Evolutionary conservation across 2,888 invertebrate genomes (phyloP).

Genomic region (Imbricaverruca yamaguchii): DNA sequence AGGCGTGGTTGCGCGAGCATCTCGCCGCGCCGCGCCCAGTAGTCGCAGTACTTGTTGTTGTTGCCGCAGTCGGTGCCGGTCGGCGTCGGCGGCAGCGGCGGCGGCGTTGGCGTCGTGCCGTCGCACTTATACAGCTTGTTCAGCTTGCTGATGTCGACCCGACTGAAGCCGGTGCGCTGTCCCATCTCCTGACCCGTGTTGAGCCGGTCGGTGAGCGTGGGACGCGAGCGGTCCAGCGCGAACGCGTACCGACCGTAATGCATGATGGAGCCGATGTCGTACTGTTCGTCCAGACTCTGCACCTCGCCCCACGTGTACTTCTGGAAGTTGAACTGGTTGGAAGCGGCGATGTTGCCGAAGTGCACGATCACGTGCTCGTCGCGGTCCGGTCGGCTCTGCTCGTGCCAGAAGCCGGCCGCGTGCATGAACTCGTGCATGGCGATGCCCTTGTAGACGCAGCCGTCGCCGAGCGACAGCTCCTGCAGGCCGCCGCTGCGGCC

Average conservation of each 20-base stretch:
- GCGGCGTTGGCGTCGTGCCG: neutral
- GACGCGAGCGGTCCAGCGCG: neutral
- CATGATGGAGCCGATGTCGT: constrained; percentile 21
- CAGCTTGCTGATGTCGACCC: neutral
- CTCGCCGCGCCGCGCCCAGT: constrained; percentile 1
- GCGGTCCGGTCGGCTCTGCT: constrained; percentile 18
- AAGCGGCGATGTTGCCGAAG: neutral
- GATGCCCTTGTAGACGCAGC: constrained; percentile 12
- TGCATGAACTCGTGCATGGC: constrained; percentile 21
- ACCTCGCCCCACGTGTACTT: constrained; percentile 16
- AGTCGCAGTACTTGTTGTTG: neutral
- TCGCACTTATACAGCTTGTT: neutral
- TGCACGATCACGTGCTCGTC: neutral
- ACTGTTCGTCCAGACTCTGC: neutral
- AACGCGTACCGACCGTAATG: constrained; percentile 17
- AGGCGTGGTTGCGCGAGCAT: neutral
- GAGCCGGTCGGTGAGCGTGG: neutral
- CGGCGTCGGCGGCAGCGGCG: neutral
- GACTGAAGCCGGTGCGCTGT: neutral
- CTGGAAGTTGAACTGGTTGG: neutral
- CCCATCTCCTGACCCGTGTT: neutral
- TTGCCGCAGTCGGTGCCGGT: neutral
- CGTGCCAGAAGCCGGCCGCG: constrained; percentile 18
- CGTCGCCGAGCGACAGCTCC: constrained; percentile 19
- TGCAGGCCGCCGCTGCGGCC: neutral